Evolutionary conservation across 2,113 vertebrate species (phyloP).

Genomic region (Anser cygnoides): DNA sequence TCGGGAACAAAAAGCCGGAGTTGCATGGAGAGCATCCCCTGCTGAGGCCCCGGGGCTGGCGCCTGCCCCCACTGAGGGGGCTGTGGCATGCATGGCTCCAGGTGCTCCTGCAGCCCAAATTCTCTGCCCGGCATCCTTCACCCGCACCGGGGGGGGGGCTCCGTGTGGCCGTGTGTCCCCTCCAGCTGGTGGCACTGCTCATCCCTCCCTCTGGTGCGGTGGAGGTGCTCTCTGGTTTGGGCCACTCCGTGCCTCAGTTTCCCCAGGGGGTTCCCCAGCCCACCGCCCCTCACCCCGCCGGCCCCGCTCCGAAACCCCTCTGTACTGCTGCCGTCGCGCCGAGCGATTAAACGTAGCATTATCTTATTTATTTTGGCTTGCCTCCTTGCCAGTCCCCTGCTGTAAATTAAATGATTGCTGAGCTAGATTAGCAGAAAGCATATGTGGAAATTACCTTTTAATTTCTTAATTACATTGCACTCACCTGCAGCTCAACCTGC

Average conservation of each 20-base stretch:
- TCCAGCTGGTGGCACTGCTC: neutral
- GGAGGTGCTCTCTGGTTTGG: neutral
- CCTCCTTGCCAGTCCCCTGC: constrained; percentile 64
- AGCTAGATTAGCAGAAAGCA: constrained; percentile 68
- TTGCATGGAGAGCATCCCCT: constrained; percentile 10
- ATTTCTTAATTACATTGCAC: constrained; percentile 80
- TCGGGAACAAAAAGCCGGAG: constrained; percentile 58
- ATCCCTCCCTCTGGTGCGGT: neutral
- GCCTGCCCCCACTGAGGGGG: constrained; percentile 10
- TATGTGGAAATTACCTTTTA: constrained; percentile 82
- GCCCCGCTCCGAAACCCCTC: neutral
- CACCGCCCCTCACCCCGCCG: neutral
- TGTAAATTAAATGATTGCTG: constrained; percentile 72
- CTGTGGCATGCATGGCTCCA: constrained; percentile 60
- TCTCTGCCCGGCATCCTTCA: neutral
- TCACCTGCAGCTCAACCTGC: constrained; percentile 77
- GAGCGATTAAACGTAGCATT: constrained; percentile 63
- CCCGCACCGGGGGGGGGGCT: neutral
- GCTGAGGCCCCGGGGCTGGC: constrained; percentile 52
- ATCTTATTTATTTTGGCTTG: constrained; percentile 77
- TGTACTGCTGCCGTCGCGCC: constrained; percentile 10
- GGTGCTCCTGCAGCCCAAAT: neutral
- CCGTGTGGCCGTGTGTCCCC: neutral
- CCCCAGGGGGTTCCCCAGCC: neutral
- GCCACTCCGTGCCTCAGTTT: neutral